Base-by-base conservation (phyloP, 2,888 invertebrate species). In the Holacanthella duospinosa region DNA sequence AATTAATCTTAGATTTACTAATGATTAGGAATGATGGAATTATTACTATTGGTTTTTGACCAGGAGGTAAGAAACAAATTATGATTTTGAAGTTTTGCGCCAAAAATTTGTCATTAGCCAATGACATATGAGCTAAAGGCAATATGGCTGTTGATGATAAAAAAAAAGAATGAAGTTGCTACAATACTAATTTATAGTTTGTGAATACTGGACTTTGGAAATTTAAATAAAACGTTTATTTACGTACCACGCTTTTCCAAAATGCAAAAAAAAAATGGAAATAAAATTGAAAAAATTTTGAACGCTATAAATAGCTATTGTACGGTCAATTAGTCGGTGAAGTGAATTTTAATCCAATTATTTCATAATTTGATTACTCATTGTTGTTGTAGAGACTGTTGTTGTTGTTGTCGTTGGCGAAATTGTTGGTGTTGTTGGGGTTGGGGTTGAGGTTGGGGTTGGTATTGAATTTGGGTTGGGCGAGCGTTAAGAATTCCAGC, bases 401-500 rank as follows among this genome's bases (percentile, higher is more conserved):
- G 48, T 21, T 53, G 57, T 61, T 65, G 66, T 29, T 65, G 64
- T 56, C 62, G 62, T 1, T 60, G 63, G n/a, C 63, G 64, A 12
- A 29, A 28, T 61, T 67, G 66, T 36, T 67, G 64, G 29, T 63
- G 66, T 29, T 43, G 65, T 19, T 43, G 36, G 56, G 66, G 66
- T 43, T 62, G 62, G 21, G 57, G 64, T 55, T 66, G 64, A 19
- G 59, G 44, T 44, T 63, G 66, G 55, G 57, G 61, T 59, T 57
- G 62, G 9, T 66, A 67, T 59, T 65, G 64, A 21, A 61, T 56
- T 44, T 67, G 68, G 53, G 62, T 60, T 16, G 65, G 72, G 54
- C 70, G 56, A 19, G 69, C 69, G 26, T 65, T 68, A n/a, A 70
- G 53, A 26, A 70, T 29, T 3, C 68, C 68, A 26, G 64, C 65